Base-by-base conservation (phyloP, 2,797 vertebrate species). In the Gobionotothen gibberifrons region DNA sequence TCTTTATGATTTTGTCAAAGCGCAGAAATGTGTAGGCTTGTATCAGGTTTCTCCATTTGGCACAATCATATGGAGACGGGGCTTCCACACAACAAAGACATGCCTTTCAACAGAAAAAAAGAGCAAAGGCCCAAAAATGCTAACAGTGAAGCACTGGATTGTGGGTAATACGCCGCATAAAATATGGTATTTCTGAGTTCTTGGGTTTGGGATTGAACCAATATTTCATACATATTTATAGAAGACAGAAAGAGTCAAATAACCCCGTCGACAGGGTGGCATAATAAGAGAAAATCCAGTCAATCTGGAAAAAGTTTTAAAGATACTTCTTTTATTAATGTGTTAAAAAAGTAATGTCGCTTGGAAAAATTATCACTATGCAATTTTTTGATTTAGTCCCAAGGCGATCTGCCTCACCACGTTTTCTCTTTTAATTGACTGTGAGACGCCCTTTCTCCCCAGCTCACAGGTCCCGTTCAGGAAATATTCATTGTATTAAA, bases 401-500 rank as follows among this genome's bases (percentile, higher is more conserved):
- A 64, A 39, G 66, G 32, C 56, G 42, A 63, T 58, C 76, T 69
- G 74, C 53, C 48, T 47, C 26, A 0, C 56, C 40, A 11, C 5
- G 5, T 57, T 43, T 32, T 72, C 55, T 40, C 61, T 19, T 65
- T 54, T 76, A 82, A 86, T 71, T 64, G 74, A 46, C 63, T 61
- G 43, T 3, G 67, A 48, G 69, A 74, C 36, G 4, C 17, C 56
- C 66, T 78, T 80, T 65, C 54, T 69, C 61, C 58, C 46, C 63
- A 79, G 74, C 82, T 59, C 63, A 42, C 5, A 12, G 71, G 57
- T 72, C 67, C 19, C 1, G 17, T 13, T 80, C 72, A 63, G 72
- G 80, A 79, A 76, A 82, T 76, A 89, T 85, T 88, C 81, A 81
- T 69, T 62, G 73, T 84, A 76, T 82, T 79, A 85, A 72, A 36